A percentile compares a stretch with the other conserved stretches of the same genome.
Conservation (phyloP, 2,888 invertebrate genomes). For the Cylindroiulus punctatus region DNA sequence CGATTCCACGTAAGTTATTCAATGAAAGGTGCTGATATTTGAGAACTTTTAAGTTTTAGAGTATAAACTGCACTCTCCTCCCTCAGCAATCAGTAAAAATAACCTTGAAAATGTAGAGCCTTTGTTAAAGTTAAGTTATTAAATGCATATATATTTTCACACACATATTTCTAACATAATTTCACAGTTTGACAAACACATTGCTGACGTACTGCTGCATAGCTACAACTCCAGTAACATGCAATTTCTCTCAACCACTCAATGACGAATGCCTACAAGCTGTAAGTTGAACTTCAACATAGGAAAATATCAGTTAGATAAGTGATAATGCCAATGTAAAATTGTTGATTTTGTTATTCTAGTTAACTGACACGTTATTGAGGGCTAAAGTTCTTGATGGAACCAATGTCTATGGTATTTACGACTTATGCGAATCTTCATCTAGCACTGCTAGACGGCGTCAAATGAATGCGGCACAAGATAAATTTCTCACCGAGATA, state of each 20-base stretch:
- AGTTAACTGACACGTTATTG: neutral
- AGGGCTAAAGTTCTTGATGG: neutral
- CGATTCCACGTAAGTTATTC: slow-evolving; percentile 63
- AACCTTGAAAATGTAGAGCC: no score
- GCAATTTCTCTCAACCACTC: slow-evolving; percentile 48
- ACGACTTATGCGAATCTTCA: slow-evolving; percentile 43
- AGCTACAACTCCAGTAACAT: slow-evolving; percentile 40
- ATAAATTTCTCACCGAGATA: neutral
- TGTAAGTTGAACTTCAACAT: slow-evolving; percentile 36
- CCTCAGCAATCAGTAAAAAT: no score
- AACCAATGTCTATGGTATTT: slow-evolving; percentile 50
- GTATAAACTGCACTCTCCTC: no score
- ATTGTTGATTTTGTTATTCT: neutral
- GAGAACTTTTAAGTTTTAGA: neutral
- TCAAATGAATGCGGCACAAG: neutral
- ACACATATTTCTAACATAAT: slow-evolving; percentile 59
- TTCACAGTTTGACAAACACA: slow-evolving; percentile 13
- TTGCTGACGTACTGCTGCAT: slow-evolving; percentile 47
- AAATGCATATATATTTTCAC: no score
- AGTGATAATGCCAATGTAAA: no score
- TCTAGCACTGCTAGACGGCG: neutral
- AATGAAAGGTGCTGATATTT: neutral
- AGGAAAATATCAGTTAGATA: no score
- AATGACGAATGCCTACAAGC: slow-evolving; percentile 5
- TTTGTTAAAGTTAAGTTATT: no score